Evolutionary conservation across 2,888 invertebrate genomes (phyloP).

Genomic region (Ornithoptera alexandrae): DNA sequence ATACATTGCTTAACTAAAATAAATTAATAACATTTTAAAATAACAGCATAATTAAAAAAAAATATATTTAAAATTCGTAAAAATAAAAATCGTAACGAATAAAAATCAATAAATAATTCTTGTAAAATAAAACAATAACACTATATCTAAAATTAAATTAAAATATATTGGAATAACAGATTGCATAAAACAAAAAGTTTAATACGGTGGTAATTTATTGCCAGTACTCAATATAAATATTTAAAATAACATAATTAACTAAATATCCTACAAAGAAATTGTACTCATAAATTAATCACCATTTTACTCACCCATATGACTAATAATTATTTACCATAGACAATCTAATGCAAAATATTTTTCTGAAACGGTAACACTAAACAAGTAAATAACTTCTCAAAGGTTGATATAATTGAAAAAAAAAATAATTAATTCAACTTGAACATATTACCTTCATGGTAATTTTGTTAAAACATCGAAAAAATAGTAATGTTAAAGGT

Average conservation of each 20-base stretch:
- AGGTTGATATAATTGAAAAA: no score
- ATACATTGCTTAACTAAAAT: no score
- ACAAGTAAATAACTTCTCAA: no score
- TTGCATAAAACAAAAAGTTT: slow-evolving; percentile 1
- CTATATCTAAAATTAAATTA: not conserved
- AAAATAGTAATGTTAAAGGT: not conserved
- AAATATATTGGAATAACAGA: slow-evolving; percentile 2
- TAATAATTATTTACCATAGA: not conserved
- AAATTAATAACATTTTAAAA: no score
- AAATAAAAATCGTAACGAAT: not conserved
- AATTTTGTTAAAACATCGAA: slow-evolving; percentile 1
- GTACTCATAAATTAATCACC: not conserved
- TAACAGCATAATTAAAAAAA: not conserved
- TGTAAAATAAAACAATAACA: slow-evolving; percentile 8
- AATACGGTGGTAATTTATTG: slow-evolving; percentile 17
- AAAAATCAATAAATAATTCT: not conserved
- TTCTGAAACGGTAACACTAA: not conserved
- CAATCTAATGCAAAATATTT: not conserved
- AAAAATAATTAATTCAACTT: no score
- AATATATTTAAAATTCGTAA: not conserved
- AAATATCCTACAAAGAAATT: not conserved
- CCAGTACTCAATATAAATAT: slow-evolving; percentile 4
- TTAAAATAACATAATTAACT: not conserved
- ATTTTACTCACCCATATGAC: not conserved
- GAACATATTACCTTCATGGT: no score